These are phyloP conservation scores for Lycaon pictus DNA, from an alignment of 2,113 vertebrate species.

Conservation along the genomic window DNA sequence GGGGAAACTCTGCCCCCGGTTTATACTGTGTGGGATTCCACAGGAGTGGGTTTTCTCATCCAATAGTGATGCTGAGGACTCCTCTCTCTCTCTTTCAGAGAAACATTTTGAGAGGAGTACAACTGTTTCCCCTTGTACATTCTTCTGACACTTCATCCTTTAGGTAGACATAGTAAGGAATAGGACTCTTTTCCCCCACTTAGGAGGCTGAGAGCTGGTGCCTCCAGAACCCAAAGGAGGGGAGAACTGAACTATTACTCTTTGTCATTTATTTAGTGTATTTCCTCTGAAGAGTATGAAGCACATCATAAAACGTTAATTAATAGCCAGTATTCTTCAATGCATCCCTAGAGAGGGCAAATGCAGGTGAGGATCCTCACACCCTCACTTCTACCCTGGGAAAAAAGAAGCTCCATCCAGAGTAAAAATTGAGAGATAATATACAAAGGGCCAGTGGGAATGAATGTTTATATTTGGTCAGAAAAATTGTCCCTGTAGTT, in stretches of 20 bases:
- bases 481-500: not conserved
- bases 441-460: not conserved
- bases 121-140: not conserved
- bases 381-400: not conserved
- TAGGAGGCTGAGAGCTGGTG: not conserved
- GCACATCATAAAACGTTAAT: conserved; percentile 67
- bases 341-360: conserved; percentile 32
- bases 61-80: not conserved
- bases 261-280: conserved; percentile 16
- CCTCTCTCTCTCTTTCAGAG: not conserved
- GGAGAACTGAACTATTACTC: not conserved
- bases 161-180: conserved; percentile 29
- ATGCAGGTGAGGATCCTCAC: not conserved
- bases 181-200: not conserved
- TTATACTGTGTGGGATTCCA: not conserved
- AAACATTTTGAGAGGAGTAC: not conserved
- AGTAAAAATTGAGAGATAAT: conserved; percentile 23
- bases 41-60: not conserved
- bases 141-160: conserved; percentile 23
- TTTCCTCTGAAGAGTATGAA: conserved; percentile 55
- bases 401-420: not conserved
- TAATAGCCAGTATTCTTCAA: conserved; percentile 63
- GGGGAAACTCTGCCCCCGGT: not conserved
- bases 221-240: conserved; percentile 44
- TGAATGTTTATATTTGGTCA: not conserved